Base-by-base conservation (phyloP, 2,888 invertebrate species). In the Margaritifera margaritifera region DNA sequence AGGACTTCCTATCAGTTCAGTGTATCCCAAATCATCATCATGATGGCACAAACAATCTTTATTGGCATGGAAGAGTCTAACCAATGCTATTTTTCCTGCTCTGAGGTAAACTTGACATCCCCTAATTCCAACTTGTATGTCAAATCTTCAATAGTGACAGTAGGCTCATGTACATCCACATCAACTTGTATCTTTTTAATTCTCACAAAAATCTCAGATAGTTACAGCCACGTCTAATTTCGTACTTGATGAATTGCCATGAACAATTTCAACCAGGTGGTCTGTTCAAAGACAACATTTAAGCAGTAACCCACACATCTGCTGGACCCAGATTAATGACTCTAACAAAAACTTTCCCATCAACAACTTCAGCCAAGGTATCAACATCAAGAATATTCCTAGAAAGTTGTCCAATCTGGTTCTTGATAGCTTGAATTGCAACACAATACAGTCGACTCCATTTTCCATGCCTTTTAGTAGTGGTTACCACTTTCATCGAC, bases 11-110 rank as follows among this genome's bases (percentile, higher is more conserved):
- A 42, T 42, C 11, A 42, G n/a, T 31, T 31, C 8, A 31, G 31
- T 6, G 8, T 11, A 31, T 71, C 74, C 67, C 52, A 69, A 31
- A 58, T 71, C 69, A 42, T 70, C 66, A 52, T 61, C 65, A 51
- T 51, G 27, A 6, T 61, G 24, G 31, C 55, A 20, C 55, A 58
- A 68, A 8, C 1, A 31, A 31, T 8, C 1, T 31, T 1, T 31
- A 71, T 25, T 53, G 19, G 64, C 52, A 22, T 64, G 55, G 22
- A 69, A 52, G 8, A 69, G 51, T 22, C 31, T 25, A 2, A 42
- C 27, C 2, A 64, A 54, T 24, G 64, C 24, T 52, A 51, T 60
- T 24, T 69, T 24, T 69, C 60, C 56, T 64, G 54, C 11, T 53
- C 53, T 0, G 24, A 27, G 42, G 60, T 61, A n/a, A 66, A 50